A percentile compares a stretch with the other conserved stretches of the same genome.
Evolutionary conservation across 2,888 invertebrate species (phyloP).

Genomic region (Heliconius erato): DNA sequence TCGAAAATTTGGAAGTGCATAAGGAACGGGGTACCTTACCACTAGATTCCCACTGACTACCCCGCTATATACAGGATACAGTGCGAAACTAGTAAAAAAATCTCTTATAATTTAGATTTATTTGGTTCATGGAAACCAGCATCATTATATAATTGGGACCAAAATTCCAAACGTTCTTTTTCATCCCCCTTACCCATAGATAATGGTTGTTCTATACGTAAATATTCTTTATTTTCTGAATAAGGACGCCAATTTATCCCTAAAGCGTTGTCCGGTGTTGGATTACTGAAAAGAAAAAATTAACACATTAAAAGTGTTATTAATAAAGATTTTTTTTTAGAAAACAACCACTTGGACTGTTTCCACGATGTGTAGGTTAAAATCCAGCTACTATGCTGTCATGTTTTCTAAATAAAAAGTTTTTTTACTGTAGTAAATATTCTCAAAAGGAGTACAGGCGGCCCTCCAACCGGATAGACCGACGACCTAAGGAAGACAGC

Average conservation of each 20-base stretch:
- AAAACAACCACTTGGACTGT: no score
- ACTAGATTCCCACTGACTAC: not conserved
- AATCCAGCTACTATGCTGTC: no score
- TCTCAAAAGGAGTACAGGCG: no score
- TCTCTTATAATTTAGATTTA: conserved; percentile 2
- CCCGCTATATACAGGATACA: not conserved
- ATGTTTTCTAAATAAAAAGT: no score
- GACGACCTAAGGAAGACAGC: no score
- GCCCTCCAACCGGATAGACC: no score
- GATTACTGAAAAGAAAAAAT: conserved; percentile 10
- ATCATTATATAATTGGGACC: conserved; percentile 66
- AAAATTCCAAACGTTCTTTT: conserved; percentile 63
- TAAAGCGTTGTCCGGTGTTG: conserved; percentile 21
- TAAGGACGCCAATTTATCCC: conserved; percentile 12
- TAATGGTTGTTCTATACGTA: conserved; percentile 59
- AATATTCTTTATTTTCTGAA: conserved; percentile 26
- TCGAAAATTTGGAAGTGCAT: no score
- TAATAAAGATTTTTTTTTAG: not conserved
- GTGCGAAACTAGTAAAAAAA: not conserved
- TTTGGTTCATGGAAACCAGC: conserved; percentile 51
- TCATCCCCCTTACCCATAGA: conserved; percentile 61
- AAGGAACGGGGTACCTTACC: no score
- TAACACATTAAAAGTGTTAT: not conserved
- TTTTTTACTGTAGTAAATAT: no score
- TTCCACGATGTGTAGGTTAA: no score